Percentiles rank a stretch among this genome's conserved stretches.
Conservation (phyloP, 2,113 vertebrate genomes). For the Poicephalus meyeri region DNA sequence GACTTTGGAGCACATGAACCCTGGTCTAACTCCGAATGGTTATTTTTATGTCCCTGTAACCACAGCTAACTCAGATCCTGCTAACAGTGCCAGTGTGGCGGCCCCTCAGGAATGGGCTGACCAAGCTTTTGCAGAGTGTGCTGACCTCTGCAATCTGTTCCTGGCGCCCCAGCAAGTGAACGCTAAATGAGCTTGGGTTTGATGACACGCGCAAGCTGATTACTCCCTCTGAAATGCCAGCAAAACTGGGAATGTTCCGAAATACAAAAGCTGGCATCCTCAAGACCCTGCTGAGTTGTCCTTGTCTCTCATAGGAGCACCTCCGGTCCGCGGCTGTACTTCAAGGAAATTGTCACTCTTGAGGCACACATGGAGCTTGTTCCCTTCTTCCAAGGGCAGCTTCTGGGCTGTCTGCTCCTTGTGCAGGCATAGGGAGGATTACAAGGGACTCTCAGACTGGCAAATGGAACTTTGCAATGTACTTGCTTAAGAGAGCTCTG, state of each 20-base stretch:
- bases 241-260: not conserved
- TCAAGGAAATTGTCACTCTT: not conserved
- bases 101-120: slow-evolving; percentile 50
- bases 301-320: not conserved
- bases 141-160: slow-evolving; percentile 41
- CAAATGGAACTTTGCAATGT: not conserved
- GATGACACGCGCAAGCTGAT: not conserved
- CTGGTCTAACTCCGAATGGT: not conserved
- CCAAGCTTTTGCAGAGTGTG: not conserved
- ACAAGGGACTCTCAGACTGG: not conserved
- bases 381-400: not conserved
- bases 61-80: not conserved
- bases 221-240: not conserved
- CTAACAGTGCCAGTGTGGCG: slow-evolving; percentile 13
- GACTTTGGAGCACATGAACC: not conserved
- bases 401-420: not conserved
- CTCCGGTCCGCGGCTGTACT: not conserved
- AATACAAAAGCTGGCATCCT: not conserved
- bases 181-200: not conserved
- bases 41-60: slow-evolving; percentile 42
- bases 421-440: not conserved
- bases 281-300: not conserved
- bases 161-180: not conserved
- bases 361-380: not conserved
- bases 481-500: not conserved